Base-by-base conservation (phyloP, 2,113 vertebrate genomes). In the Macquaria ambigua region DNA sequence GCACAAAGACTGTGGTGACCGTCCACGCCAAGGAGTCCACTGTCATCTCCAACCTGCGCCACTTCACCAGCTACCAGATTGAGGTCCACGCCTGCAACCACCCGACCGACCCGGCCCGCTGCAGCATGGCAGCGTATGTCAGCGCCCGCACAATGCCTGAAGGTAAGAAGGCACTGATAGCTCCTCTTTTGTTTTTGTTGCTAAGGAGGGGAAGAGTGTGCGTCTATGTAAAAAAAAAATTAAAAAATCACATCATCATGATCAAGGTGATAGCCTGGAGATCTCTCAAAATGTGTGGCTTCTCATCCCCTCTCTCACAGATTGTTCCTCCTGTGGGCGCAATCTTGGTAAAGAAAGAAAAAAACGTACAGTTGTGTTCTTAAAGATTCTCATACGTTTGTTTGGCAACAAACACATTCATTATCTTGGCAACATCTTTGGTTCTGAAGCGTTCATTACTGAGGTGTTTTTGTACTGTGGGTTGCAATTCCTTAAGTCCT, bases 41-140 rank as follows among this genome's bases (percentile, higher is more conserved):
- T 1, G 96, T 99, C 77, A 98, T 99, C 94, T 98, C 98, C 0
- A 96, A 90, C 89, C 95, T 99, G 81, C 95, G 95, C 0, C 98
- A 99, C 91, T 99, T 99, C 91, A 99, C 98, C 0, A 98, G 97
- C 41, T 99, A 99, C 75, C 97, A 98, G 90, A 99, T 99, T 0
- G 97, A 99, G 94, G 95, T 99, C 78, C 97, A 98, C 25, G 98
- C 98, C 10, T 99, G 98, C 91, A 99, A 99, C 95, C 96, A 98
- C 7, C 96, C 94, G 0, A 90, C 87, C 0, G 96, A 97, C 11
- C 89, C 93, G 0, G n/a, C 89, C 0, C 95, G 95, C 82, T 99
- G 98, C 94, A 98, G 98, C 5, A 97, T 98, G 81, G 97, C 98
- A 0, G 97, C 97, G 0, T 99, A 98, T 0, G 97, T 99, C 95